Evolutionary conservation across 2,113 vertebrate genomes (phyloP).

Genomic region (Calidris pugnax): DNA sequence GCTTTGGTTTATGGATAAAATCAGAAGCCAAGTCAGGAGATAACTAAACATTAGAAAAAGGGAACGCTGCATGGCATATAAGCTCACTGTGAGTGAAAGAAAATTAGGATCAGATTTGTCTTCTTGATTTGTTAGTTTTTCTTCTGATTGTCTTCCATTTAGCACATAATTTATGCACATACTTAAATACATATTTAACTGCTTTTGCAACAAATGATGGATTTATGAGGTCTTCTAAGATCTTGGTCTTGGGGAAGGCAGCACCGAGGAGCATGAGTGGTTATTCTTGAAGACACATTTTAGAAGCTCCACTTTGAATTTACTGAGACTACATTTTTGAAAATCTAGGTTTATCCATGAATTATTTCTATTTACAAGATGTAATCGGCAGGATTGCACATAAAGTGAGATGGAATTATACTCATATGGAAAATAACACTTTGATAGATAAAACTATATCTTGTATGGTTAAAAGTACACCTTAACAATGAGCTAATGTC

Average conservation of each 20-base stretch:
- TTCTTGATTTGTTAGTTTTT: neutral
- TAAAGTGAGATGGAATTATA: slow-evolving; percentile 6
- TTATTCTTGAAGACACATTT: neutral
- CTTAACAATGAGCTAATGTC: neutral
- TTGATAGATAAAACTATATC: neutral
- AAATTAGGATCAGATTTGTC: neutral
- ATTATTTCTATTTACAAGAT: slow-evolving; percentile 13
- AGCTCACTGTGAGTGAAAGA: neutral
- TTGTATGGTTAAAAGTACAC: slow-evolving; percentile 15
- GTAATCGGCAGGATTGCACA: slow-evolving; percentile 37
- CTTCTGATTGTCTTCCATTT: neutral
- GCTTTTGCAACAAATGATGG: neutral
- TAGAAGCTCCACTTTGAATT: neutral
- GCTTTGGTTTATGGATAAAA: slow-evolving; percentile 4
- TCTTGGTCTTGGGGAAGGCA: neutral
- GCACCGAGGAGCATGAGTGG: neutral
- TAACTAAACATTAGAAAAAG: neutral
- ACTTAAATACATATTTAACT: neutral
- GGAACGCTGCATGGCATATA: neutral
- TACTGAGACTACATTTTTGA: neutral
- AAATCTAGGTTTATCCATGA: slow-evolving; percentile 22
- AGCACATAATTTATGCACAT: neutral
- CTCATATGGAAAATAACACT: slow-evolving; percentile 15
- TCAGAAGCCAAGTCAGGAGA: neutral
- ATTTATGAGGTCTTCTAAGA: neutral